These are phyloP conservation scores for Pseudoips prasinana DNA, from an alignment of 2,888 invertebrate species.

Conservation along the genomic window DNA sequence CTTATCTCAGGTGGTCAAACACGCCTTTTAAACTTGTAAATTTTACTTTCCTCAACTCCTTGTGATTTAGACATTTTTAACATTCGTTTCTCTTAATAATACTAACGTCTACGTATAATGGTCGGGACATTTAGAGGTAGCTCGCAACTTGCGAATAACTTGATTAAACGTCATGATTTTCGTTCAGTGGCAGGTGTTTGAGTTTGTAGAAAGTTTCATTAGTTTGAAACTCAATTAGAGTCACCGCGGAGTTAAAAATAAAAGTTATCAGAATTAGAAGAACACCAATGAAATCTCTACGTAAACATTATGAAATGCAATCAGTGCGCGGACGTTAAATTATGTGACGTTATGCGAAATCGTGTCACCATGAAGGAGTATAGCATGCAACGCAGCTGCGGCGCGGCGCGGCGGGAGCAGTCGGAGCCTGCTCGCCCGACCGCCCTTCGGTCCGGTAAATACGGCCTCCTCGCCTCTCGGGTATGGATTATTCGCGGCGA, in stretches of 20 bases:
- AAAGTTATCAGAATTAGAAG: no score
- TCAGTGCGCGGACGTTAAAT: conserved; percentile 52
- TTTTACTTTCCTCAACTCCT: no score
- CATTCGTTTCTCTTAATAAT: no score
- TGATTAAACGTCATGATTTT: no score
- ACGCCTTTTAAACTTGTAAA: conserved; percentile 32
- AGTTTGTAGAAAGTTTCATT: no score
- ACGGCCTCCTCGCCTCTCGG: conserved; percentile 73
- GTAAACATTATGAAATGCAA: conserved; percentile 43
- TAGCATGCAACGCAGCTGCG: conserved; percentile 45
- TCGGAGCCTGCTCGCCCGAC: conserved; percentile 61
- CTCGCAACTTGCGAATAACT: no score
- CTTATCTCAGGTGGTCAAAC: conserved; percentile 36
- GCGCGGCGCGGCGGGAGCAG: conserved; percentile 52
- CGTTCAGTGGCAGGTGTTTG: no score
- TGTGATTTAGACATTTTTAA: no score
- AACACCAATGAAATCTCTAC: conserved; percentile 27
- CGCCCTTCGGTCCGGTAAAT: conserved; percentile 76
- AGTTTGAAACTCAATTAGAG: no score
- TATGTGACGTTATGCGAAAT: conserved; percentile 72
- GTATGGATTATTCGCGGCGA: conserved; percentile 77
- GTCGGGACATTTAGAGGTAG: no score
- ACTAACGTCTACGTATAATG: no score
- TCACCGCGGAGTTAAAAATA: no score
- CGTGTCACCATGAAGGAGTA: conserved; percentile 71